These are phyloP conservation scores for Montipora capitata DNA, from an alignment of 92 coral and sea anemone species.

Conservation along the genomic window DNA sequence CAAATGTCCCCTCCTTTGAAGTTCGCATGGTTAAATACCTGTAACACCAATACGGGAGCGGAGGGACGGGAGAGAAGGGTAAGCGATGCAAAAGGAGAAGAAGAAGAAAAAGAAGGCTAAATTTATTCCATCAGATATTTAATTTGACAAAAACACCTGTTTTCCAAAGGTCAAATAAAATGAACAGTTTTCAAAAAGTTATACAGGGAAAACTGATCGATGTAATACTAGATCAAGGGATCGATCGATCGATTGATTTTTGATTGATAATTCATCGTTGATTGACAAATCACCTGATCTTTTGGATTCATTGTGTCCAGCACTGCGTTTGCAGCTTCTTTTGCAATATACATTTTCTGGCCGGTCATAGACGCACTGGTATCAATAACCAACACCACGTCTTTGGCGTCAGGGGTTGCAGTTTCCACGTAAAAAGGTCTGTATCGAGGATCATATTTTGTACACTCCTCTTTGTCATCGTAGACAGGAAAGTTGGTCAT, in stretches of 20 bases:
- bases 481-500: slow-evolving; percentile 62
- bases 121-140: too few species aligned
- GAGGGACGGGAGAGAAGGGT: too few species aligned
- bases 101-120: too few species aligned
- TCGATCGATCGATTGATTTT: too few species aligned
- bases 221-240: not conserved
- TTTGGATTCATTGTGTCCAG: slow-evolving; percentile 74
- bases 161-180: too few species aligned
- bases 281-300: slow-evolving; percentile 60
- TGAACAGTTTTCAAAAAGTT: too few species aligned
- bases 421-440: slow-evolving; percentile 81
- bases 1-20: too few species aligned
- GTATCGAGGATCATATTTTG: slow-evolving; percentile 64
- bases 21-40: too few species aligned
- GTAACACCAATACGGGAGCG: too few species aligned
- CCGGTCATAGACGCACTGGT: slow-evolving; percentile 74
- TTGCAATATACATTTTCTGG: slow-evolving; percentile 41
- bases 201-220: too few species aligned
- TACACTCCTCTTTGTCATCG: slow-evolving; percentile 51
- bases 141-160: too few species aligned
- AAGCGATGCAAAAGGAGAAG: too few species aligned
- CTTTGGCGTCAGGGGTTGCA: slow-evolving; percentile 68
- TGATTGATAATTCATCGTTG: not conserved
- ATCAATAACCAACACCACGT: slow-evolving; percentile 76
- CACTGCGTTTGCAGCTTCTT: slow-evolving; percentile 66